Percentiles rank a stretch among this genome's conserved stretches.
Conservation (phyloP, 2,113 vertebrate genomes). For the Fulmarus glacialis region DNA sequence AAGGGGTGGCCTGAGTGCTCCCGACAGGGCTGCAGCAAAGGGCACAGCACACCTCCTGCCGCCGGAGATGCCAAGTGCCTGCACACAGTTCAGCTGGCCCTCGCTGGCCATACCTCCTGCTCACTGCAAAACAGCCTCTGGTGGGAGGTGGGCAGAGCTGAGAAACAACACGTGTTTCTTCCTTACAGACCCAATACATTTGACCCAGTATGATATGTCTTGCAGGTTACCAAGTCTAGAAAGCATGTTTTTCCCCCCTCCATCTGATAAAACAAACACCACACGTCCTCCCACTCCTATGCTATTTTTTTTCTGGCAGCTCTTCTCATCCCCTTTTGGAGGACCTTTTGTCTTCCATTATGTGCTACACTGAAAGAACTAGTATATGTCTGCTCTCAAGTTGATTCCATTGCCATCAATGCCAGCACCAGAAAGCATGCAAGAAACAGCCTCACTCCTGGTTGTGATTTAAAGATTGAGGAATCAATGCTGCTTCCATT, state of each 20-base stretch:
- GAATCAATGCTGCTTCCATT: accelerated
- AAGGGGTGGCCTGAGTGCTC: not conserved
- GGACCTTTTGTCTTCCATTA: not conserved
- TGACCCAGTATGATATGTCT: not conserved
- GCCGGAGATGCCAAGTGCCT: not conserved
- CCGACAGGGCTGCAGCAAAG: not conserved
- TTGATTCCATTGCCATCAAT: not conserved
- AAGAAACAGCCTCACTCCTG: not conserved
- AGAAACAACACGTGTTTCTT: accelerated
- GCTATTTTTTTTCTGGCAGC: not conserved
- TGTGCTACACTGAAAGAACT: too few species aligned
- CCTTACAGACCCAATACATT: not conserved
- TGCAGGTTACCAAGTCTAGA: not conserved
- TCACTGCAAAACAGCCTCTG: not conserved
- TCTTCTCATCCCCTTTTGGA: not conserved
- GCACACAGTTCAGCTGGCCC: not conserved
- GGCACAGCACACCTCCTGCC: too few species aligned
- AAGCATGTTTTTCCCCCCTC: too few species aligned
- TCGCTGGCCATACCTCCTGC: not conserved
- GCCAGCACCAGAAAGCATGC: accelerated
- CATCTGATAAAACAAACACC: not conserved
- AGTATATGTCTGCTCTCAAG: not conserved
- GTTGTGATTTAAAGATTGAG: not conserved
- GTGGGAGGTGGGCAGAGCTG: not conserved
- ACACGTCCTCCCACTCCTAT: not conserved